These are phyloP conservation scores for Sebastes hubbsi DNA, from an alignment of 2,797 vertebrate species.

Conservation along the genomic window DNA sequence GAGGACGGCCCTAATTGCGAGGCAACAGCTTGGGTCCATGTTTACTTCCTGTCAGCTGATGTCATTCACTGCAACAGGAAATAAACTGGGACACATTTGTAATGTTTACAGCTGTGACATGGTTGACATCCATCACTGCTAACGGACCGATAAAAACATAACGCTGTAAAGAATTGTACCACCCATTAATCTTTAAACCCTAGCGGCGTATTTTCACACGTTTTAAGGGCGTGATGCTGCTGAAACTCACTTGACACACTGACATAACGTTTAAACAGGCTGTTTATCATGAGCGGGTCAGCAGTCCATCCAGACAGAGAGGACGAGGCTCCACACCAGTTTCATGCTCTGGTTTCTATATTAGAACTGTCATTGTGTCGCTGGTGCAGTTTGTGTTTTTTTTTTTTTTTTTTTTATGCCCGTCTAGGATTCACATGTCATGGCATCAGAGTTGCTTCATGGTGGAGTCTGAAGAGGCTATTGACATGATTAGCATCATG, in stretches of 20 bases:
- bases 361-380: not conserved
- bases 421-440: not conserved
- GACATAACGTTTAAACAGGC: too few relatives aligned
- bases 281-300: too few relatives aligned
- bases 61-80: too few relatives aligned
- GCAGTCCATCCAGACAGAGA: too few relatives aligned
- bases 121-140: too few relatives aligned
- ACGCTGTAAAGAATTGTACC: not conserved
- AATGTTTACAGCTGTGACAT: too few relatives aligned
- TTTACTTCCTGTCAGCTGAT: too few relatives aligned
- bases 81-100: too few relatives aligned
- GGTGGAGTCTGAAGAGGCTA: not conserved
- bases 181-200: not conserved
- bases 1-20: too few relatives aligned
- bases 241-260: too few relatives aligned
- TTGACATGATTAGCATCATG: not conserved
- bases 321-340: too few relatives aligned
- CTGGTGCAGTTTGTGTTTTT: not conserved
- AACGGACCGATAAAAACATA: not conserved
- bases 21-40: too few relatives aligned
- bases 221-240: not conserved
- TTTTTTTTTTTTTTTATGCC: not conserved
- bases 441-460: not conserved
- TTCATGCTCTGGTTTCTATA: not conserved
- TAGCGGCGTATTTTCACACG: not conserved